Base-by-base conservation (phyloP, 2,888 invertebrate genomes). In the Archips xylosteana region DNA sequence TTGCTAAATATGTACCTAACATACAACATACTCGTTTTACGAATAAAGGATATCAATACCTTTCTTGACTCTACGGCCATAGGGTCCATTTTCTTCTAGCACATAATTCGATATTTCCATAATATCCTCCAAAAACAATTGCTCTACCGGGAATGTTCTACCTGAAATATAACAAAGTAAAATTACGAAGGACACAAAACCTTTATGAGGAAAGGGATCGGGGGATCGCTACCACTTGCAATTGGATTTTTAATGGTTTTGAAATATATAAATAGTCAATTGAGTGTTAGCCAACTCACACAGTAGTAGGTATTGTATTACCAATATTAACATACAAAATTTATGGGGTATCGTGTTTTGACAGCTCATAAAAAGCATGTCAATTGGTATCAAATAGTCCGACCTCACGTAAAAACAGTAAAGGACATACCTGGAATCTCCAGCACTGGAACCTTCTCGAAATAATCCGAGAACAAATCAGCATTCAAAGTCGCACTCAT, bases 401-500 rank as follows among this genome's bases (percentile, higher is more conserved):
- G 13, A 10, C 23, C 47, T 3, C 23, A 23, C 23, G 1, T 23
- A 23, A 23, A 1, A 47, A 45, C 0, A 15, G 3, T 32, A 57
- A 45, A 49, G 13, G 62, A 82, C 81, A 45, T 76, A 91, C 97
- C 98, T 66, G 98, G 97, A 81, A 98, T 97, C 83, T 97, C 96
- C 75, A 98, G 90, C 61, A 98, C 95, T 2, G 98, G 98, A 74
- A 97, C 96, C 54, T 95, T 95, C 49, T 95, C 95, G 87, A 99
- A 99, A 89, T 99, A 99, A 62, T 96, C 92, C 1, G 97, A 96
- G 86, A 99, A 99, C 71, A 98, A 90, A 47, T 97, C 95, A 1
- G 97, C 96, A 87, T 99, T 98, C 81, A 99, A 88, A 0, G 98
- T 98, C 2, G 99, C 99, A 84, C 98, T 98, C 99, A 99, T 99